Evolutionary conservation across 1,140 invertebrate species (phyloP).

Genomic region (Eupeodes corollae): DNA sequence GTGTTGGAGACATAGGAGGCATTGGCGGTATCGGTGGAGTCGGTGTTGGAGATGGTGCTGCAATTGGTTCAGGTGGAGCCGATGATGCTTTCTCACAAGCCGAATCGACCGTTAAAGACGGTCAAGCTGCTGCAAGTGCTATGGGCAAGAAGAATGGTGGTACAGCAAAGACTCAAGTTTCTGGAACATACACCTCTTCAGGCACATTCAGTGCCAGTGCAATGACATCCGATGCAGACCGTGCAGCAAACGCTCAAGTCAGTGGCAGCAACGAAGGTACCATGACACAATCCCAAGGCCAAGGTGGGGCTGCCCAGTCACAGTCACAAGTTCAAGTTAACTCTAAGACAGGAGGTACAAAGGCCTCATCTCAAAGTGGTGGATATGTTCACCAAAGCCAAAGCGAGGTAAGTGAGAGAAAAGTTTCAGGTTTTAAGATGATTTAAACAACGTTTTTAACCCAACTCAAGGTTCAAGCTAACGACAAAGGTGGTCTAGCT

Average conservation of each 20-base stretch:
- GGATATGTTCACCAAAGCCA: constrained; percentile 57
- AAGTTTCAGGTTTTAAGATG: not conserved
- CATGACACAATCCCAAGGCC: constrained; percentile 59
- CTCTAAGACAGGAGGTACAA: constrained; percentile 56
- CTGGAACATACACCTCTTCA: constrained; percentile 58
- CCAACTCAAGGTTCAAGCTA: constrained; percentile 54
- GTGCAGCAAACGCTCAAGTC: constrained; percentile 58
- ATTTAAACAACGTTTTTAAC: constrained; percentile 35
- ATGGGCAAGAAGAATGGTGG: constrained; percentile 60
- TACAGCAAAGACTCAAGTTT: constrained; percentile 65
- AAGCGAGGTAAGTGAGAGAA: constrained; percentile 21
- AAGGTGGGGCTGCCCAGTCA: constrained; percentile 58
- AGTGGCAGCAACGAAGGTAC: constrained; percentile 61
- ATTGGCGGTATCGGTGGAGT: constrained; percentile 1
- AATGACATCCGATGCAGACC: constrained; percentile 60
- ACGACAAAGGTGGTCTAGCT: constrained; percentile 64
- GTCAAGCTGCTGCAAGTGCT: constrained; percentile 58
- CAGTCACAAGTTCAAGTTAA: constrained; percentile 65
- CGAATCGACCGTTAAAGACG: constrained; percentile 56
- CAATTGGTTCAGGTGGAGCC: not conserved
- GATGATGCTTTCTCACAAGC: constrained; percentile 62
- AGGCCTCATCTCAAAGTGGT: constrained; percentile 60
- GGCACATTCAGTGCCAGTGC: constrained; percentile 72
- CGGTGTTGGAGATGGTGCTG: constrained; percentile 6
- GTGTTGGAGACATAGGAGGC: not conserved